Evolutionary conservation across 2,113 vertebrate genomes (phyloP), one percentile per base, ranked within the genome.

Genomic region (Indicator indicator): DNA sequence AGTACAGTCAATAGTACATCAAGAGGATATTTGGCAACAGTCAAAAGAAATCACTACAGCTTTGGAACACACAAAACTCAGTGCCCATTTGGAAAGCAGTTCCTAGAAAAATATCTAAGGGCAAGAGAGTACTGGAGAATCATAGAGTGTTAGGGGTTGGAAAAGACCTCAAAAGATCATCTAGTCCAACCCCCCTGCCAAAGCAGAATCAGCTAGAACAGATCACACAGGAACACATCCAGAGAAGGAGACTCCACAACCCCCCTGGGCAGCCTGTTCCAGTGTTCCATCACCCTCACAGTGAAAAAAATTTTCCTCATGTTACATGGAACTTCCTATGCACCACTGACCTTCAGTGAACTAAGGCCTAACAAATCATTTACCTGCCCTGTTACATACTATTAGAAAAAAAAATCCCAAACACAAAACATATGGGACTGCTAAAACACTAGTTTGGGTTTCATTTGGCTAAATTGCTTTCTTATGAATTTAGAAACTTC

Each of bases 21-120:
- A 73, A 60, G 50, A 89, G 59, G 83, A 19, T 72, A 9, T 32
- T 1, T 65, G 62, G 85, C 48, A 89, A 59, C 21, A 79, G 30
- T 48, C 64, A 56, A 83, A 92, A 92, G 67, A 96, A 96, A 80
- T 21, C 63, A 12, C 56, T 14, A 24, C 19, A 67, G 88, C 67
- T 95, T 82, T 77, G 88, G 72, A 89, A 94, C 18, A 85, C 50
- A 8, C 23, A 30, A 81, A 80, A 19, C 13, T 81, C 3, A 0
- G 15, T 9, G 52, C 15, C 15, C 14, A 12, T 12, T 46, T 48
- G 56, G 52, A 86, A 38, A 84, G 33, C 33, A 63, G 36, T 2
- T 77, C 65, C 54, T 83, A 79, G 38, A 62, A 83, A 93, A 77
- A 38, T 23, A 48, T 30, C 5, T n/a, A 32, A 63, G 21, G 63